A percentile compares a stretch with the other conserved stretches of the same genome.
Conservation (phyloP, 2,797 vertebrate species). For the Tachyglossus aculeatus region DNA sequence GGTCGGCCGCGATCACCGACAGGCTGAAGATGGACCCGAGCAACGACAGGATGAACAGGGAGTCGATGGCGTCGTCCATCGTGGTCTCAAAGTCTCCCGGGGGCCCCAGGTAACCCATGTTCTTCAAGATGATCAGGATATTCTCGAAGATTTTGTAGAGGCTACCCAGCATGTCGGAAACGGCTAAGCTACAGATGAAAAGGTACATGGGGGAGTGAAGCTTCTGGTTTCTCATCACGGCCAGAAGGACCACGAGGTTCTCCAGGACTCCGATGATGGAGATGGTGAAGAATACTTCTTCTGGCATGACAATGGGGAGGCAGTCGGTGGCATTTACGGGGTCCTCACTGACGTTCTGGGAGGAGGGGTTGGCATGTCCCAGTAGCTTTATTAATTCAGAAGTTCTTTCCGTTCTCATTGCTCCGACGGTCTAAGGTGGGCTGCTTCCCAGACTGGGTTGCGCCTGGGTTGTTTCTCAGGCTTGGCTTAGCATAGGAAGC, state of each 20-base stretch:
- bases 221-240: constrained; percentile 87
- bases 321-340: constrained; percentile 80
- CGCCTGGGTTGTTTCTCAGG: not conserved
- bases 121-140: constrained; percentile 83
- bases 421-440: no score
- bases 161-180: constrained; percentile 92
- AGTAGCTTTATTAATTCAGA: constrained; percentile 27
- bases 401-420: constrained; percentile 56
- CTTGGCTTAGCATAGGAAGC: constrained; percentile 28
- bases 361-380: constrained; percentile 43
- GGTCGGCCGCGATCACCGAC: constrained; percentile 88
- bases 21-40: constrained; percentile 93
- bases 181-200: constrained; percentile 94
- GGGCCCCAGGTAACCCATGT: constrained; percentile 80
- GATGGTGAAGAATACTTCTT: constrained; percentile 85
- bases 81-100: constrained; percentile 76
- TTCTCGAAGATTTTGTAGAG: constrained; percentile 90
- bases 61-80: constrained; percentile 89
- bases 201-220: constrained; percentile 94
- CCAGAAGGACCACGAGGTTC: constrained; percentile 89
- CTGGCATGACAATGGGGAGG: constrained; percentile 80
- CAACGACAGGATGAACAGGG: constrained; percentile 88
- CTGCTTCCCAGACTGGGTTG: constrained; percentile 9
- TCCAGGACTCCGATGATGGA: constrained; percentile 84
- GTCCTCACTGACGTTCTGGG: constrained; percentile 51